Conservation (phyloP, 2,113 vertebrate species). For the Stigmatopora argus region DNA sequence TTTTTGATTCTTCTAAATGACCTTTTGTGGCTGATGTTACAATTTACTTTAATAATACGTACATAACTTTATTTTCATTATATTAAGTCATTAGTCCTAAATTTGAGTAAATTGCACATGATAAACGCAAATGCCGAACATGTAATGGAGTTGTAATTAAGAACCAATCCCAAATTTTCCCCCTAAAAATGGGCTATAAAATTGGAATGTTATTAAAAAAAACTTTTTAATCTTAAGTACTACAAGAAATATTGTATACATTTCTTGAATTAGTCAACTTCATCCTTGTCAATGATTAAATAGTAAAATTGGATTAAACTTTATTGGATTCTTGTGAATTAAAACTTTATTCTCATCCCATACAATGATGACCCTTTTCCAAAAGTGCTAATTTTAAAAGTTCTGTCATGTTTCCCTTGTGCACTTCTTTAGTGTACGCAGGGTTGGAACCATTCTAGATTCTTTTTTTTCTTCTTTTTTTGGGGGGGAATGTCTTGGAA, state of each 20-base stretch:
- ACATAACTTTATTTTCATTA: background rate
- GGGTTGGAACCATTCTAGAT: conserved; percentile 46
- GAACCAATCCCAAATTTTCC: background rate
- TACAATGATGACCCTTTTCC: background rate
- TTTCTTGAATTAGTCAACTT: background rate
- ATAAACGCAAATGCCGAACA: background rate
- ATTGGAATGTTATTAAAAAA: background rate
- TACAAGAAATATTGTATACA: background rate
- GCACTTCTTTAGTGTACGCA: conserved; percentile 43
- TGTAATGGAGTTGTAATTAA: background rate
- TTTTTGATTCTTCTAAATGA: background rate
- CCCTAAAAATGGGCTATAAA: background rate
- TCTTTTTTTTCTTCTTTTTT: background rate
- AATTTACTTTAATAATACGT: background rate
- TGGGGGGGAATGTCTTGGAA: conserved; percentile 50
- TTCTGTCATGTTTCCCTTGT: conserved; percentile 26
- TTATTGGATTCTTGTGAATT: background rate
- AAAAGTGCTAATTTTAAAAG: background rate
- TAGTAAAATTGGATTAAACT: background rate
- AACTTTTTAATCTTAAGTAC: background rate
- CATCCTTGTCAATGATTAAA: background rate
- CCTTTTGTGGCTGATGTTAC: background rate
- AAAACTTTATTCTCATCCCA: background rate
- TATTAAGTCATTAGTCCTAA: background rate
- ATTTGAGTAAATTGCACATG: background rate